Evolutionary conservation across 2,797 vertebrate species (phyloP).

Genomic region (Leptoclinus maculatus): DNA sequence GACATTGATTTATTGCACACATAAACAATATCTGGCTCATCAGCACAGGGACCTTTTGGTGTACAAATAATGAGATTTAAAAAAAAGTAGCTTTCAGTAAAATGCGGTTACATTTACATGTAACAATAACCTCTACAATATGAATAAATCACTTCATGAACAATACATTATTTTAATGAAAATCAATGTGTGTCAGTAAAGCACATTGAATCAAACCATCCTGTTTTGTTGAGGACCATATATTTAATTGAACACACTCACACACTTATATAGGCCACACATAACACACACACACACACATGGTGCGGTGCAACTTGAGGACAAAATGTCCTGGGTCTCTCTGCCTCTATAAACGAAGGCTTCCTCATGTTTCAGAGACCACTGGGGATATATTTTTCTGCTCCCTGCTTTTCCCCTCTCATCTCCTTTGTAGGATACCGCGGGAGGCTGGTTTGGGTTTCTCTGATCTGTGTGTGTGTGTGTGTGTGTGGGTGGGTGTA

Average conservation of each 20-base stretch:
- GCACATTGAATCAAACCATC: neutral
- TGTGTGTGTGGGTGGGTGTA: conserved; percentile 12
- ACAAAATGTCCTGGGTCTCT: conserved; percentile 59
- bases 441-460: conserved; percentile 64
- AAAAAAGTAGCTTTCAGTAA: neutral
- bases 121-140: neutral
- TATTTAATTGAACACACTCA: neutral
- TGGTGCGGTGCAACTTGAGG: conserved; percentile 29
- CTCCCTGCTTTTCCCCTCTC: conserved; percentile 61
- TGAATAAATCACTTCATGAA: neutral
- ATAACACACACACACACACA: neutral
- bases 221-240: neutral
- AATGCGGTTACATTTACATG: neutral
- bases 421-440: conserved; percentile 60
- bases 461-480: conserved; percentile 63
- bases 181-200: neutral
- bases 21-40: neutral
- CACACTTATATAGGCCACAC: neutral
- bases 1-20: neutral
- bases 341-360: conserved; percentile 42
- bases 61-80: neutral
- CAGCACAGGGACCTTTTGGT: neutral
- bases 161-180: neutral
- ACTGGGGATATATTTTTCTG: conserved; percentile 64
- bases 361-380: conserved; percentile 67